Percentiles rank a stretch among this genome's conserved stretches.
phyloP scores from a whole-genome alignment of 2,888 invertebrate genomes.

The Harmothoe impar region DNA sequence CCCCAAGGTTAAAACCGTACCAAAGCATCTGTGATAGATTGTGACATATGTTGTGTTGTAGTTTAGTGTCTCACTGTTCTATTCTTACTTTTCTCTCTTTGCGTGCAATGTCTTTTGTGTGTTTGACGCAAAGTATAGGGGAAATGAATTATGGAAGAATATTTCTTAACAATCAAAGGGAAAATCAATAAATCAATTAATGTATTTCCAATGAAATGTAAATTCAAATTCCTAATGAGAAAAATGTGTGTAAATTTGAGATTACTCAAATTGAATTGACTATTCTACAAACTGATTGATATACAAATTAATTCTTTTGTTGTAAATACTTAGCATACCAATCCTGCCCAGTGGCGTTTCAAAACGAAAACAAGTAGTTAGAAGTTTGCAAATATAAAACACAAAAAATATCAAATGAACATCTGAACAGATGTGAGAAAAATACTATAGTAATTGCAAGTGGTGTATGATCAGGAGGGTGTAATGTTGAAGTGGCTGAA shows the following conservation, averaged over 20 bases:
- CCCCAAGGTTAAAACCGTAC: conserved; percentile 12
- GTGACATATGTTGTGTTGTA: conserved; percentile 61
- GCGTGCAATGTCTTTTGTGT: neutral
- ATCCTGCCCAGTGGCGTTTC: no score
- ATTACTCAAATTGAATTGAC: neutral
- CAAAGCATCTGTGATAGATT: conserved; percentile 63
- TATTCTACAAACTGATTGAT: no score
- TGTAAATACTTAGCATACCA: no score
- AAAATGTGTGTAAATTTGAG: neutral
- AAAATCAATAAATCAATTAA: neutral
- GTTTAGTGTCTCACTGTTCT: conserved; percentile 1
- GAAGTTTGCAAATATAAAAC: no score
- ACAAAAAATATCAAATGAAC: no score
- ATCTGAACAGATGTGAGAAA: no score
- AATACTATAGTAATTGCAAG: no score
- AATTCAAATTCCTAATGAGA: neutral
- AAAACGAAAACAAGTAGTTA: no score
- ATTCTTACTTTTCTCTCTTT: neutral
- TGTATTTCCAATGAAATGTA: neutral
- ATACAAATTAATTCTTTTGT: no score
- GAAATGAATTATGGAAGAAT: neutral
- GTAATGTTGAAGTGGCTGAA: no score
- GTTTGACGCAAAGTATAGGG: no score
- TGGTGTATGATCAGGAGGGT: no score
- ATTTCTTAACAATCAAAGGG: neutral